Conservation (phyloP, 2,113 vertebrate species). For the human (Homo sapiens) region GRCh38 chr2:160581501-160582000, state of each 20-base stretch:
- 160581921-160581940: not conserved
- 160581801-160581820: not conserved
- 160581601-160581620: not conserved
- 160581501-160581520: not conserved
- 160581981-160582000: not conserved
- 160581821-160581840: not conserved
- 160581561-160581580: not conserved
- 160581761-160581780: not conserved
- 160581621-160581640: not conserved
- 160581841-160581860: not conserved
- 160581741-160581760: not conserved
- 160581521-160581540: not conserved
- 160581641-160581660: not conserved
- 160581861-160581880: not conserved
- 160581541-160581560: not conserved
- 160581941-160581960: not conserved
- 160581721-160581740: not conserved
- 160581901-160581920: not conserved
- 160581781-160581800: not conserved
- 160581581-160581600: not conserved
- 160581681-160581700: fast-evolving
- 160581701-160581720: fast-evolving
- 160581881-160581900: not conserved
- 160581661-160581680: not conserved
- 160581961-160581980: not conserved